A percentile compares a stretch with the other conserved stretches of the same genome.
phyloP scores from a whole-genome alignment of 2,888 invertebrate genomes.

The Eristalis tenax region DNA sequence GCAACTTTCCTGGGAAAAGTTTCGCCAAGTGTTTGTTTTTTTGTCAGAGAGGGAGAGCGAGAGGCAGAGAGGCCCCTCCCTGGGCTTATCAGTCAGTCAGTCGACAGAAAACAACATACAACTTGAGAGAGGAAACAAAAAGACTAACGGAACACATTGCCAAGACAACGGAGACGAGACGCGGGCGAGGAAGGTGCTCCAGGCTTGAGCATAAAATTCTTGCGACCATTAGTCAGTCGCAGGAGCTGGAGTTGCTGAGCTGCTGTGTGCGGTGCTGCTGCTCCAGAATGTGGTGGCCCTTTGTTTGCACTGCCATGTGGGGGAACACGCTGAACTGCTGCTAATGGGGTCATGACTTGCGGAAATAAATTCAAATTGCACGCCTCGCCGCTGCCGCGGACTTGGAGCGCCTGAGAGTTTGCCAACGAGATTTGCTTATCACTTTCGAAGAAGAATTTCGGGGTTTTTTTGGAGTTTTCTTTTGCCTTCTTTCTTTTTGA shows the following conservation, averaged over 20 bases:
- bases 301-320: constrained; percentile 59
- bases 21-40: constrained; percentile 33
- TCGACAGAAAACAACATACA: constrained; percentile 29
- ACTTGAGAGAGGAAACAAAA: neutral
- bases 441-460: neutral
- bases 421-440: neutral
- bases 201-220: constrained; percentile 45
- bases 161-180: constrained; percentile 30
- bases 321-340: constrained; percentile 52
- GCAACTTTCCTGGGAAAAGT: constrained; percentile 27
- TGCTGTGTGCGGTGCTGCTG: neutral
- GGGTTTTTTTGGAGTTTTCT: neutral
- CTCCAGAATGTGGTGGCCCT: constrained; percentile 41
- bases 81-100: constrained; percentile 52
- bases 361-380: constrained; percentile 61
- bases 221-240: constrained; percentile 53
- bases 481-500: neutral
- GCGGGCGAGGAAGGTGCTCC: constrained; percentile 10
- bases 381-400: neutral
- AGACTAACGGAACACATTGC: neutral
- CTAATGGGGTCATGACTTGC: constrained; percentile 66
- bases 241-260: neutral
- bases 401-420: neutral
- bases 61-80: neutral
- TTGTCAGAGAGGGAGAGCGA: neutral